A percentile compares a stretch with the other conserved stretches of the same genome.
phyloP scores from a whole-genome alignment of 2,888 invertebrate species.

The Drosophila vallismaia region DNA sequence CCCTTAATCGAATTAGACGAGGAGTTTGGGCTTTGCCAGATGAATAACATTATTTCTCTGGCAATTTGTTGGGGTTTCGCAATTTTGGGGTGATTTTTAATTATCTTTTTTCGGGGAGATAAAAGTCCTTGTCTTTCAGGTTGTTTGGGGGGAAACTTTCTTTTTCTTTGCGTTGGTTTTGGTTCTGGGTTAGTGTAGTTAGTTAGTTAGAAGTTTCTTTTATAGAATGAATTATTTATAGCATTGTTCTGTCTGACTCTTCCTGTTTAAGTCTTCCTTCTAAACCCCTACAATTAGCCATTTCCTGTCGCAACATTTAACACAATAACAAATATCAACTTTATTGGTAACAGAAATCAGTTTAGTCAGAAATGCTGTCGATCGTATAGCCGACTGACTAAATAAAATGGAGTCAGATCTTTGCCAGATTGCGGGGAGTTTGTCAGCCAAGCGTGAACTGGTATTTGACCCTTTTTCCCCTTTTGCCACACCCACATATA shows the following conservation, averaged over 20 bases:
- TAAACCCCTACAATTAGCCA: background rate
- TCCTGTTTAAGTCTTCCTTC: slow-evolving; percentile 4
- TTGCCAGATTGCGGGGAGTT: slow-evolving; percentile 22
- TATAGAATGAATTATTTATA: background rate
- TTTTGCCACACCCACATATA: slow-evolving; percentile 25
- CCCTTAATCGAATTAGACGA: slow-evolving; percentile 35
- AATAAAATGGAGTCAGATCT: slow-evolving; percentile 20
- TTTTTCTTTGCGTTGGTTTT: background rate
- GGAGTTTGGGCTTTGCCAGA: slow-evolving; percentile 2
- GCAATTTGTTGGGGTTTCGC: slow-evolving; percentile 26
- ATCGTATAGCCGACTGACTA: slow-evolving; percentile 1
- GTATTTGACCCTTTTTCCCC: slow-evolving; percentile 37
- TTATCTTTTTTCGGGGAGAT: background rate
- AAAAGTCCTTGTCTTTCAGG: background rate
- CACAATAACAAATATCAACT: background rate
- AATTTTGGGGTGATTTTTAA: slow-evolving; percentile 3
- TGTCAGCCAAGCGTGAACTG: slow-evolving; percentile 33
- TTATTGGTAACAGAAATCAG: slow-evolving; percentile 24
- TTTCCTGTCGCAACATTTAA: slow-evolving; percentile 29
- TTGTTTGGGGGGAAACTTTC: background rate
- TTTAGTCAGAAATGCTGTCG: slow-evolving; percentile 7
- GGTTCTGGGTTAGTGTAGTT: too few relatives aligned
- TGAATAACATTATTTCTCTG: slow-evolving; percentile 34
- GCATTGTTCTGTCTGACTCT: background rate
- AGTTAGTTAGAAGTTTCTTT: background rate